Evolutionary conservation across 2,113 vertebrate species (phyloP).

Genomic region (Caracal caracal): DNA sequence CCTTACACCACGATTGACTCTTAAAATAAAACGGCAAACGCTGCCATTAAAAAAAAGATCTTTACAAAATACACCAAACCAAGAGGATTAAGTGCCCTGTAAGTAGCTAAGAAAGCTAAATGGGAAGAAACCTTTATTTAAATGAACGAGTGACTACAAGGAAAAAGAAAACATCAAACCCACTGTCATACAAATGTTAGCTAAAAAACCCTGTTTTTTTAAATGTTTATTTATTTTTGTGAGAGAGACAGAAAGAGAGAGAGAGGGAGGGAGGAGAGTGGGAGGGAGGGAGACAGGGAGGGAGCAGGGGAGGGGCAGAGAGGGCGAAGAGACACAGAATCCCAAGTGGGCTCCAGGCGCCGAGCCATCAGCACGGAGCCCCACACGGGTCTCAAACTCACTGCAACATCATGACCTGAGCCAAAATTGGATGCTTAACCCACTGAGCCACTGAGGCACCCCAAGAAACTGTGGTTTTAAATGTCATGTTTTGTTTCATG

Average conservation of each 20-base stretch:
- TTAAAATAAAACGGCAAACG: conserved; percentile 34
- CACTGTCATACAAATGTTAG: neutral
- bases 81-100: neutral
- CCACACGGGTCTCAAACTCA: too few species aligned
- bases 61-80: neutral
- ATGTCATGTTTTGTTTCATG: neutral
- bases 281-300: too few species aligned
- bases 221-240: too few species aligned
- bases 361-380: too few species aligned
- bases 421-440: too few species aligned
- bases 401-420: too few species aligned
- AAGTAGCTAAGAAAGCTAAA: neutral
- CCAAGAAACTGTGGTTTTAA: neutral
- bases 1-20: neutral
- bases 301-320: too few species aligned
- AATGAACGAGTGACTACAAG: neutral
- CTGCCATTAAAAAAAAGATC: neutral
- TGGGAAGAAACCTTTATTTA: neutral
- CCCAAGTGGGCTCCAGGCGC: too few species aligned
- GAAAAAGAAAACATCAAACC: neutral
- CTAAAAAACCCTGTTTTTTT: neutral
- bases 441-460: too few species aligned
- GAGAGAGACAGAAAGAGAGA: too few species aligned
- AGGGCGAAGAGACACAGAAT: too few species aligned
- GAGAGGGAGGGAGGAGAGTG: too few species aligned